phyloP scores from a whole-genome alignment of 2,797 vertebrate species.

The Craterocephalus amniculus region DNA sequence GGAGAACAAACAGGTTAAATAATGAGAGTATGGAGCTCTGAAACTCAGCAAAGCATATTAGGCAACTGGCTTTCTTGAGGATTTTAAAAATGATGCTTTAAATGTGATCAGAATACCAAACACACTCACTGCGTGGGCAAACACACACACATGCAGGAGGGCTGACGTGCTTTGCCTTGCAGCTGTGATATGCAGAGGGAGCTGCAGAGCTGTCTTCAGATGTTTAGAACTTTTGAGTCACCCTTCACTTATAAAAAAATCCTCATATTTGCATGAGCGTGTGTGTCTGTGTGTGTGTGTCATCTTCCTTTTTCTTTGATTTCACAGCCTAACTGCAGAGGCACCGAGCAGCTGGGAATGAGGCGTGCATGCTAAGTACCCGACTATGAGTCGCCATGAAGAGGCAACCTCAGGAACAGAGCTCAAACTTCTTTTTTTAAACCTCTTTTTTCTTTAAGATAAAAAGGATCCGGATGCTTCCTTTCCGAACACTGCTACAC shows the following conservation, averaged over 20 bases:
- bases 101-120: conserved; percentile 60
- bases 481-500: conserved; percentile 1
- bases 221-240: conserved; percentile 49
- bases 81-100: conserved; percentile 25
- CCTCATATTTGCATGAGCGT: conserved; percentile 40
- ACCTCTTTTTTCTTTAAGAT: conserved; percentile 20
- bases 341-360: conserved; percentile 40
- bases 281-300: conserved; percentile 57
- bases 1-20: not conserved
- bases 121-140: conserved; percentile 4
- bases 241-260: conserved; percentile 16
- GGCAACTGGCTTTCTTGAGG: conserved; percentile 2
- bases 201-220: conserved; percentile 43
- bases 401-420: conserved; percentile 32
- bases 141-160: not conserved
- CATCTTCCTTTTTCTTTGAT: conserved; percentile 59
- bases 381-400: conserved; percentile 8
- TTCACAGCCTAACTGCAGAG: conserved; percentile 52
- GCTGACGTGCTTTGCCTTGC: conserved; percentile 33
- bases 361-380: conserved; percentile 50
- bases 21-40: not conserved
- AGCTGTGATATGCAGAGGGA: conserved; percentile 53
- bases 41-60: not conserved
- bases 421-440: conserved; percentile 28
- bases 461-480: conserved; percentile 27